These are phyloP conservation scores for Anastatus disparis DNA, from an alignment of 1,140 invertebrate genomes.

Conservation along the genomic window DNA sequence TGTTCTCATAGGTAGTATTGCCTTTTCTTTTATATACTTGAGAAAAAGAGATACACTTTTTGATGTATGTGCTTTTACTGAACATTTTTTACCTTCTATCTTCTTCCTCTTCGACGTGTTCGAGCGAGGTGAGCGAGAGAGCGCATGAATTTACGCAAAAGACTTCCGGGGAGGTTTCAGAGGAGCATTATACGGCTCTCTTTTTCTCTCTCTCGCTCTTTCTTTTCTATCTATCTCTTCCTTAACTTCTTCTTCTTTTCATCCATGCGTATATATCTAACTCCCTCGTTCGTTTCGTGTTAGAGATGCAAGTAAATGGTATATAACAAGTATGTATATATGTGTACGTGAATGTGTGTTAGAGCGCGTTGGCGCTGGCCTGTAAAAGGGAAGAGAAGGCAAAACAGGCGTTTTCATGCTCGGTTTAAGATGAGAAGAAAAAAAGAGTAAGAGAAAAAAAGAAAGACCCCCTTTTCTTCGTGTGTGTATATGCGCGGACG, in stretches of 20 bases:
- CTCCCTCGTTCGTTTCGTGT: background rate
- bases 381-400: conserved; percentile 15
- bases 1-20: background rate
- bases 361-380: background rate
- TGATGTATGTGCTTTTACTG: background rate
- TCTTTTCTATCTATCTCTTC: background rate
- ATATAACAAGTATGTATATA: too few relatives aligned
- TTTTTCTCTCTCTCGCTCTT: background rate
- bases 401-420: conserved; percentile 47
- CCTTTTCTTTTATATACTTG: background rate
- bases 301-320: too few relatives aligned
- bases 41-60: conserved; percentile 1
- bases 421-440: conserved; percentile 27
- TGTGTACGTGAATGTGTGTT: too few relatives aligned
- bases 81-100: background rate
- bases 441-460: too few relatives aligned
- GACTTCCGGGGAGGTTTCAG: conserved; percentile 29
- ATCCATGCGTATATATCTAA: background rate
- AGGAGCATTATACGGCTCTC: conserved; percentile 12
- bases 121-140: background rate
- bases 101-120: background rate
- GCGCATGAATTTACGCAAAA: conserved; percentile 24
- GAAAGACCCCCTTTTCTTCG: too few relatives aligned
- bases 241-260: background rate
- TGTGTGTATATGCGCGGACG: too few relatives aligned